A percentile compares a stretch with the other conserved stretches of the same genome.
Conservation (phyloP, 2,797 vertebrate genomes). For the Crenichthys baileyi region DNA sequence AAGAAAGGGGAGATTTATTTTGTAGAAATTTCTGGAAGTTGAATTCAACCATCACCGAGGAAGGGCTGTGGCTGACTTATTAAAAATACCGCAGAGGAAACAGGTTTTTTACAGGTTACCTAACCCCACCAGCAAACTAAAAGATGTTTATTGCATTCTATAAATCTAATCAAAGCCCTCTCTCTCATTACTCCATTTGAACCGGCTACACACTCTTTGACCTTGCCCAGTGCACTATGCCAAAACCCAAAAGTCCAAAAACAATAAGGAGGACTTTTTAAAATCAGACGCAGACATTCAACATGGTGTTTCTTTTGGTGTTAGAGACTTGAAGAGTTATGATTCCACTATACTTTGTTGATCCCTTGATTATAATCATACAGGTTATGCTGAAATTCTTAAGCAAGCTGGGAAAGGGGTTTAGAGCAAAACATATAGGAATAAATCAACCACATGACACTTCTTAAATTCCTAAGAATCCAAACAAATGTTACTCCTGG, state of each 20-base stretch:
- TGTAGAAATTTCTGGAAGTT: conserved; percentile 58
- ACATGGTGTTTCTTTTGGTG: conserved; percentile 59
- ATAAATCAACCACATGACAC: conserved; percentile 72
- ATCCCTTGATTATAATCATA: conserved; percentile 75
- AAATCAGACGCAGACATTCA: conserved; percentile 39
- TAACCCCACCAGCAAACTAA: conserved; percentile 74
- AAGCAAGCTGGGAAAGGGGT: conserved; percentile 71
- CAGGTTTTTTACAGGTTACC: conserved; percentile 65
- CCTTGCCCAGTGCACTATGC: conserved; percentile 54
- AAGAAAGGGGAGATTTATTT: conserved; percentile 16
- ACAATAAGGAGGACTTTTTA: conserved; percentile 54
- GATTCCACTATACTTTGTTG: conserved; percentile 67
- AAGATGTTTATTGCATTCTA: conserved; percentile 78
- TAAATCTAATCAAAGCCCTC: conserved; percentile 80
- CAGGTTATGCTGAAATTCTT: conserved; percentile 73
- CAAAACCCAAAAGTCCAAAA: conserved; percentile 54
- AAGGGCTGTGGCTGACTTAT: conserved; percentile 53
- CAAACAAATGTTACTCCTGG: conserved; percentile 72
- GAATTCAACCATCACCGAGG: conserved; percentile 55
- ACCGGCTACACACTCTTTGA: conserved; percentile 62
- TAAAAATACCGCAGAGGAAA: conserved; percentile 55
- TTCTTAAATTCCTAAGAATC: conserved; percentile 69
- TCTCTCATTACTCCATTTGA: conserved; percentile 68
- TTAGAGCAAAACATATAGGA: conserved; percentile 70
- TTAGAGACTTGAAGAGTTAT: conserved; percentile 66